phyloP scores from a whole-genome alignment of 2,888 invertebrate genomes.

The Doris montereyensis region DNA sequence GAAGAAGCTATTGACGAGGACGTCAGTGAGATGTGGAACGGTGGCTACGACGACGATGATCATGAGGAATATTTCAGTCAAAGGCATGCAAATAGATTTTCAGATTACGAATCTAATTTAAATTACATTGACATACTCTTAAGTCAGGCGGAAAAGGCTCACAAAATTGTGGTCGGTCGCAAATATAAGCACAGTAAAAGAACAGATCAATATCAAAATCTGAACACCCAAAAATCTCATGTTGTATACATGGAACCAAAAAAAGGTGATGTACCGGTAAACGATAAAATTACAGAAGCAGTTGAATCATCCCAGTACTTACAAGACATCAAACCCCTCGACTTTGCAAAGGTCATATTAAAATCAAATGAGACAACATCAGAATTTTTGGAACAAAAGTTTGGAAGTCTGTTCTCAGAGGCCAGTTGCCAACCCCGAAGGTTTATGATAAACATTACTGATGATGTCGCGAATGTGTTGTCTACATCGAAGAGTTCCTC shows the following conservation, averaged over 20 bases:
- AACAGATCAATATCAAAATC: too few relatives aligned
- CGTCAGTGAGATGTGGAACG: neutral
- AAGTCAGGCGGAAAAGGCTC: too few relatives aligned
- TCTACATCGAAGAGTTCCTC: neutral
- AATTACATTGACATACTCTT: too few relatives aligned
- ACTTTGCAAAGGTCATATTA: constrained; percentile 29
- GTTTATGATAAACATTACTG: constrained; percentile 45
- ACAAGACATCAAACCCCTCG: neutral
- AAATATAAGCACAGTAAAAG: too few relatives aligned
- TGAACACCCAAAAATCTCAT: constrained; percentile 39
- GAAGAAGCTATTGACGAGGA: neutral
- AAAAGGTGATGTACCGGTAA: neutral
- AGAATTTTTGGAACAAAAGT: constrained; percentile 37
- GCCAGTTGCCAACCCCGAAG: constrained; percentile 44
- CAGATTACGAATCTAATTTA: too few relatives aligned
- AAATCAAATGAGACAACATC: constrained; percentile 30
- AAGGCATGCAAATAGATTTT: too few relatives aligned
- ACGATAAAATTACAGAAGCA: neutral
- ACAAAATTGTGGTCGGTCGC: too few relatives aligned
- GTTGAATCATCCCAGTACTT: neutral
- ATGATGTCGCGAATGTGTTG: constrained; percentile 28
- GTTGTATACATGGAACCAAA: constrained; percentile 16
- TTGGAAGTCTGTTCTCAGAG: constrained; percentile 41
- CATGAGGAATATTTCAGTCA: too few relatives aligned
- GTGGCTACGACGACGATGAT: constrained; percentile 12